A percentile compares a stretch with the other conserved stretches of the same genome.
phyloP scores from a whole-genome alignment of 2,797 vertebrate species.

The Helicolenus hilgendorfi region DNA sequence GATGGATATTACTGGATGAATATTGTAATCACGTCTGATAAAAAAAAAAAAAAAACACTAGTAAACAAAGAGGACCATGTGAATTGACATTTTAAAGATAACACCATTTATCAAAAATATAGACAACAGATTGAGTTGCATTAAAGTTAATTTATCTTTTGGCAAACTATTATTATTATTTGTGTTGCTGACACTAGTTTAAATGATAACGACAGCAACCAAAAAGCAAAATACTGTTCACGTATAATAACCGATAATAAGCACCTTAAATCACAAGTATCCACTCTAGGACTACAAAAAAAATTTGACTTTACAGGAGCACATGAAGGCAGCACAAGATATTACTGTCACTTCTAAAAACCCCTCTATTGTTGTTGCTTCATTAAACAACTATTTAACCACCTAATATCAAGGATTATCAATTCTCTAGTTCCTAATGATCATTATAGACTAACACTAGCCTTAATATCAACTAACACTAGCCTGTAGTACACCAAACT shows the following conservation, averaged over 20 bases:
- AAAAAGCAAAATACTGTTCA: too few relatives aligned
- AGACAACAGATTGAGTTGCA: not conserved
- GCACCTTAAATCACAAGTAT: not conserved
- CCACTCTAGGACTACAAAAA: not conserved
- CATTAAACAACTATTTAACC: not conserved
- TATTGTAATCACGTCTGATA: not conserved
- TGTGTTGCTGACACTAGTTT: not conserved
- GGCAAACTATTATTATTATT: too few relatives aligned
- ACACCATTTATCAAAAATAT: not conserved
- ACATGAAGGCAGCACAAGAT: conserved; percentile 46
- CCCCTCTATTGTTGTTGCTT: not conserved
- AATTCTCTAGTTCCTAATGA: accelerated
- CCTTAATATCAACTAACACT: too few relatives aligned
- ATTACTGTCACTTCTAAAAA: conserved; percentile 27
- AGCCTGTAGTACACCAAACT: not conserved
- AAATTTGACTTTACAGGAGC: not conserved
- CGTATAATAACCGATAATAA: not conserved
- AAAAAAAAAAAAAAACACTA: not conserved
- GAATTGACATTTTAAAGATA: not conserved
- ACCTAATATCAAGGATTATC: accelerated
- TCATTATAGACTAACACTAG: not conserved
- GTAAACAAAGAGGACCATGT: not conserved
- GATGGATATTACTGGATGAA: too few relatives aligned
- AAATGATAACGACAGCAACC: not conserved
- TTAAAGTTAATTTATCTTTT: too few relatives aligned